A percentile compares a stretch with the other conserved stretches of the same genome.
phyloP scores from a whole-genome alignment of 2,888 invertebrate genomes.

The Scaptomyza cyrtandrae region DNA sequence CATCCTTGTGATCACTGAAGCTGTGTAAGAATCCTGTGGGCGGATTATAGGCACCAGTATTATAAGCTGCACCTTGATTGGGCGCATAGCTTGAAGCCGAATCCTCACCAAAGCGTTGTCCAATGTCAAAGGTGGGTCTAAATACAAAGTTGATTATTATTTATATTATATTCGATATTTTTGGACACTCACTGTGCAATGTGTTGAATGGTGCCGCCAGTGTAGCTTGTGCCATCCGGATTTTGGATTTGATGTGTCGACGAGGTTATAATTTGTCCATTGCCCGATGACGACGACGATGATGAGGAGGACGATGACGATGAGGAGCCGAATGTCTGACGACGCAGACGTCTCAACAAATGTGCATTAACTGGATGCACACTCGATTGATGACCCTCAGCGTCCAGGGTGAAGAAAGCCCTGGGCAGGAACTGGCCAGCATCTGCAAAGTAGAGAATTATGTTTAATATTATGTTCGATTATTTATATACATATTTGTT shows the following conservation, averaged over 20 bases:
- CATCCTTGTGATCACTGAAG: conserved; percentile 15
- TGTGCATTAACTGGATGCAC: conserved; percentile 75
- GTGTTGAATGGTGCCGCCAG: conserved; percentile 30
- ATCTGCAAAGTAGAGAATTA: conserved; percentile 46
- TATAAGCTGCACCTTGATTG: neutral
- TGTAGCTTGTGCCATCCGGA: conserved; percentile 43
- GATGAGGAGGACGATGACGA: conserved; percentile 67
- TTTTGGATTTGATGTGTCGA: conserved; percentile 35
- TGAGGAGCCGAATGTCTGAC: conserved; percentile 57
- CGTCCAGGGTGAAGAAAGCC: conserved; percentile 80
- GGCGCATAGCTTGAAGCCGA: conserved; percentile 21
- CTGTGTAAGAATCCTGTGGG: conserved; percentile 1
- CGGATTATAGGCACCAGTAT: too few species aligned
- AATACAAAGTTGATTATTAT: neutral
- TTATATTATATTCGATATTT: neutral
- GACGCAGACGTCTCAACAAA: conserved; percentile 78
- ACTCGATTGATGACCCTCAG: conserved; percentile 79
- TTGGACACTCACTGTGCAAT: conserved; percentile 1
- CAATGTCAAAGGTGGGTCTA: conserved; percentile 19
- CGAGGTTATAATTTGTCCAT: conserved; percentile 46
- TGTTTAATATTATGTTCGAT: too few species aligned
- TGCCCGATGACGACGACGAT: conserved; percentile 29
- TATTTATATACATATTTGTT: too few species aligned
- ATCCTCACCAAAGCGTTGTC: conserved; percentile 57
- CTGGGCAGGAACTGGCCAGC: conserved; percentile 80